Evolutionary conservation across 2,888 invertebrate genomes (phyloP).

Genomic region (Cordylochernes scorpioides): DNA sequence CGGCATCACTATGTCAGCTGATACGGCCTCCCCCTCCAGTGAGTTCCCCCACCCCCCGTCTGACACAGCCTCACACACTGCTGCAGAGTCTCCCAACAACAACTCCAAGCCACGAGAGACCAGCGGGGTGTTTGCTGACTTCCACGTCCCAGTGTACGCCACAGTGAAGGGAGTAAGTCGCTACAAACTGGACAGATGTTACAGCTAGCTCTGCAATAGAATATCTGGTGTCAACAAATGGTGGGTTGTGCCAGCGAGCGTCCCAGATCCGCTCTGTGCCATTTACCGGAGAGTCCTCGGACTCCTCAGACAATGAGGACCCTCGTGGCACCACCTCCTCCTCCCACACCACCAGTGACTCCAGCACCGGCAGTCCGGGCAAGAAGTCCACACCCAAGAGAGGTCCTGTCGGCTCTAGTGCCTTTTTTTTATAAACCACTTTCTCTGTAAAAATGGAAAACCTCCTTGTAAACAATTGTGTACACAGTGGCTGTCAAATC

Average conservation of each 20-base stretch:
- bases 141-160: slow-evolving; percentile 59
- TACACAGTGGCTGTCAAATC: too few species aligned
- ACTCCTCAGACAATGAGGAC: slow-evolving; percentile 54
- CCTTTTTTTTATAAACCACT: too few species aligned
- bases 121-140: slow-evolving; percentile 16
- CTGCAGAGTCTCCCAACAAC: slow-evolving; percentile 1
- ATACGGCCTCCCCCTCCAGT: slow-evolving; percentile 9
- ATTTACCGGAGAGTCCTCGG: slow-evolving; percentile 77
- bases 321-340: slow-evolving; percentile 13
- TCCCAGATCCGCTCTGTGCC: slow-evolving; percentile 87
- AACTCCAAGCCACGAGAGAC: too few species aligned
- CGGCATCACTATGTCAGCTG: slow-evolving; percentile 16
- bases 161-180: slow-evolving; percentile 61
- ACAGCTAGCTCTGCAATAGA: too few species aligned
- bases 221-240: too few species aligned
- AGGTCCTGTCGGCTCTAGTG: too few species aligned
- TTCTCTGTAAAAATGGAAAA: too few species aligned
- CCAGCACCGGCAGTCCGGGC: slow-evolving; percentile 14
- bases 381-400: too few species aligned
- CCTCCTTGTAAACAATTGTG: slow-evolving; percentile 1
- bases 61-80: not conserved
- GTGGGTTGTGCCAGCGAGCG: slow-evolving; percentile 41
- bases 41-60: too few species aligned
- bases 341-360: slow-evolving; percentile 15
- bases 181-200: not conserved